Evolutionary conservation across 1,140 invertebrate genomes (phyloP), one percentile per base, ranked within the genome.

Genomic region (Aphelenchoides besseyi): DNA sequence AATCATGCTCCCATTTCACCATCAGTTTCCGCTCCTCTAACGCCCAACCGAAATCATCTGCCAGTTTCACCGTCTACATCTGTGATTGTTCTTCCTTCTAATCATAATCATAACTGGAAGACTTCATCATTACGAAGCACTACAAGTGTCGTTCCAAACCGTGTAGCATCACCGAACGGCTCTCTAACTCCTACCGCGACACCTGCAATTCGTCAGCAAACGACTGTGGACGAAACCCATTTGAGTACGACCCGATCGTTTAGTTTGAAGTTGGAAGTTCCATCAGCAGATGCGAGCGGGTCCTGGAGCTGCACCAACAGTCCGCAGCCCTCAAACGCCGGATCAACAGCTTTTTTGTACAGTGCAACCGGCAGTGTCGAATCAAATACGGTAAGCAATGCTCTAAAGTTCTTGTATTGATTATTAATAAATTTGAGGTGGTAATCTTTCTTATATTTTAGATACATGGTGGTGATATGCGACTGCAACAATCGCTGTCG

Each of bases 401-500:
- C 23, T 8, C 55, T 23, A 59, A 41, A 41, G 5, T 41, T 8
- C 37, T 8, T 41, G n/a, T 41, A 8, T 41, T 41, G 37, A n/a
- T 41, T n/a, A 41, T 41, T 41, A 5, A 41, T 41, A 41, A 8
- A n/a, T n/a, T 41, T 33, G 48, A 29, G n/a, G 36, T 66, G 36
- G 12, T 53, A 37, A 55, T 16, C 8, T 64, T 32, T 5, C 16
- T 68, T 32, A 16, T 26, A 48, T 74, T 74, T 33, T 30, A 78
- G 64, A 63, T 59, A 36, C 63, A 79, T 35, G 53, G 26, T 18
- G 32, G 69, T 32, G 75, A 76, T 52, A 79, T 79, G 18, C 77
- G 75, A 30, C 72, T 76, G 16, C 75, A 76, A 69, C 75, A 76
- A 52, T 84, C 81, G 8, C 71, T 82, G 9, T 82, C 81, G 9